Conservation (phyloP, 2,113 vertebrate genomes). For the Thryonomys swinderianus region DNA sequence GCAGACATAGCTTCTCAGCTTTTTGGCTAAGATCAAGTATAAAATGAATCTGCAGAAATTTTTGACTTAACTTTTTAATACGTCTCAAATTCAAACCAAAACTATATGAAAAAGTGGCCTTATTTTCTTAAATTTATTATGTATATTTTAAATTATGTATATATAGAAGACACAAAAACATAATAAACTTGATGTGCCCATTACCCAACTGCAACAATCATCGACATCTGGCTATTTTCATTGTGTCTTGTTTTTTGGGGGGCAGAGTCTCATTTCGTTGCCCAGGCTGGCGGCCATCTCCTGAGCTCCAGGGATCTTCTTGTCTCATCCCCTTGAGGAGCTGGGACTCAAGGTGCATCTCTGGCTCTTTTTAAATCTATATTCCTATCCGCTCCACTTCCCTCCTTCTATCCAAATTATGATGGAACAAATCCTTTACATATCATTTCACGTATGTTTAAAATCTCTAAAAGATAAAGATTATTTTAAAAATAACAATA, state of each 20-base stretch:
- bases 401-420: conserved; percentile 15
- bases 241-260: background rate
- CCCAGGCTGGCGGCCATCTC: background rate
- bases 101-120: background rate
- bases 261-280: background rate
- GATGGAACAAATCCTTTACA: conserved; percentile 27
- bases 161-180: background rate
- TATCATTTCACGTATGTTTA: conserved; percentile 41
- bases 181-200: background rate
- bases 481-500: background rate
- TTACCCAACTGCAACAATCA: conserved; percentile 25
- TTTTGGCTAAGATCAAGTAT: no score
- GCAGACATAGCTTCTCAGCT: no score
- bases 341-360: background rate
- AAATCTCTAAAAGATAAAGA: conserved; percentile 45
- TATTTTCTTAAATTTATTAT: conserved; percentile 46
- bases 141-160: conserved; percentile 1
- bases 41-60: conserved; percentile 51
- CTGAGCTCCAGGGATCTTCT: background rate
- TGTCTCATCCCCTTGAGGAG: background rate
- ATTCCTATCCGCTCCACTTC: conserved; percentile 18
- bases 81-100: conserved; percentile 55
- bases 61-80: conserved; percentile 28
- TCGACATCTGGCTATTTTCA: background rate
- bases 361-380: background rate